phyloP scores from a whole-genome alignment of 2,888 invertebrate genomes.

The Ennomos quercinarius region DNA sequence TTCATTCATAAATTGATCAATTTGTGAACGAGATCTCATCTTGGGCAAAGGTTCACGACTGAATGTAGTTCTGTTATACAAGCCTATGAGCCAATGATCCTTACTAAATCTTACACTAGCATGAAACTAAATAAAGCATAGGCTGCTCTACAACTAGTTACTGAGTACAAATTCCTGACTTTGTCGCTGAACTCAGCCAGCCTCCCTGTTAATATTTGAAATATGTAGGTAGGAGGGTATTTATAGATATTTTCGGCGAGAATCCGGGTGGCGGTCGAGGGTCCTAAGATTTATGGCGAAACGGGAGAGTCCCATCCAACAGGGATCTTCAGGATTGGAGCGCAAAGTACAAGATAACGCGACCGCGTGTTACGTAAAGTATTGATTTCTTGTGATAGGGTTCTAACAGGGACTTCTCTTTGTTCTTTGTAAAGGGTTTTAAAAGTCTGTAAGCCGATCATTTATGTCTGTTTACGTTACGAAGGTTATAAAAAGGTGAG shows the following conservation, averaged over 20 bases:
- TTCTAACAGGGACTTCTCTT: constrained; percentile 27
- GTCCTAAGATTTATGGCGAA: constrained; percentile 83
- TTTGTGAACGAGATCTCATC: no score
- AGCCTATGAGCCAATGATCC: no score
- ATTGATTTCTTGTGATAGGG: constrained; percentile 28
- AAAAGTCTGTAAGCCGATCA: no score
- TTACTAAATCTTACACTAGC: no score
- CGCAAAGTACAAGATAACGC: constrained; percentile 42
- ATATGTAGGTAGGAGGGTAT: constrained; percentile 81
- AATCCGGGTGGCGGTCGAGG: constrained; percentile 84
- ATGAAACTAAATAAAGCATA: background rate
- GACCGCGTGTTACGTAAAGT: constrained; percentile 24
- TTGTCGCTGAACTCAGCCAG: constrained; percentile 53
- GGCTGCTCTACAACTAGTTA: constrained; percentile 28
- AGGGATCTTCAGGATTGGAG: constrained; percentile 67
- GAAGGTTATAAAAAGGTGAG: no score
- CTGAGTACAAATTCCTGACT: constrained; percentile 53
- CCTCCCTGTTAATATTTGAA: constrained; percentile 81
- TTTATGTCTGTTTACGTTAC: no score
- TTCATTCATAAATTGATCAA: no score
- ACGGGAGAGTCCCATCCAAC: constrained; percentile 84
- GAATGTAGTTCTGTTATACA: no score
- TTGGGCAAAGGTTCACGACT: no score
- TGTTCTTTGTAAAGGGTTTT: constrained; percentile 1
- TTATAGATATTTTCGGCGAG: constrained; percentile 84